Conservation (phyloP, 1,140 invertebrate species). For the Diprion similis region DNA sequence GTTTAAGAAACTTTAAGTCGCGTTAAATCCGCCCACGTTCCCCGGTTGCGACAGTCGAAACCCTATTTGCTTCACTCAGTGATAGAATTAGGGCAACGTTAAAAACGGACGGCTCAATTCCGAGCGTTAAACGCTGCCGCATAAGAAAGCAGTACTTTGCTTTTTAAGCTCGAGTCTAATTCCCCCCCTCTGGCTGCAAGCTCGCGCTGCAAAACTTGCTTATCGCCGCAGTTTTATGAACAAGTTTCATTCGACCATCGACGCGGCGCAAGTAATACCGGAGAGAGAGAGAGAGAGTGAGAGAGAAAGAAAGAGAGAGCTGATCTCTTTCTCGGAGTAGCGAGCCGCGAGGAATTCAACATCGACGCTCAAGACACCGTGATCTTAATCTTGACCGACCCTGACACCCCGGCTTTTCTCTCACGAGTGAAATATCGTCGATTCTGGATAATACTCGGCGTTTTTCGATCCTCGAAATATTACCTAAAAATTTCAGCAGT, state of each 20-base stretch:
- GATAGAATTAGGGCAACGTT: too few species aligned
- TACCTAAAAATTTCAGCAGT: too few species aligned
- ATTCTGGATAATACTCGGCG: too few species aligned
- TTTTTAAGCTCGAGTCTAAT: not conserved
- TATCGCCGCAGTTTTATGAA: too few species aligned
- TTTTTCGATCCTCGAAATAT: too few species aligned
- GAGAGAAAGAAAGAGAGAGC: too few species aligned
- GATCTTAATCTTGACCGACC: conserved; percentile 5
- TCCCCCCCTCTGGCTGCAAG: not conserved
- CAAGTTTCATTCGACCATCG: too few species aligned
- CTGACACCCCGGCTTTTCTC: not conserved
- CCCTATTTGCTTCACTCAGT: too few species aligned
- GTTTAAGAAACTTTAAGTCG: not conserved
- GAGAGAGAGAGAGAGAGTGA: not conserved
- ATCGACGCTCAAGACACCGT: not conserved
- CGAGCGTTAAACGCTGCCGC: too few species aligned
- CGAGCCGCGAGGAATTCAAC: not conserved
- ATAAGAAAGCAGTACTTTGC: not conserved
- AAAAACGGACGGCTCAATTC: too few species aligned
- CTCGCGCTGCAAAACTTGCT: not conserved
- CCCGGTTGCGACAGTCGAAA: not conserved
- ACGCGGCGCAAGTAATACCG: not conserved
- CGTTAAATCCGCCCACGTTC: conserved; percentile 4
- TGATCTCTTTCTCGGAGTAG: not conserved
- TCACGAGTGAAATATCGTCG: not conserved